Evolutionary conservation across 2,888 invertebrate genomes (phyloP).

Genomic region (Orthonevra nobilis): DNA sequence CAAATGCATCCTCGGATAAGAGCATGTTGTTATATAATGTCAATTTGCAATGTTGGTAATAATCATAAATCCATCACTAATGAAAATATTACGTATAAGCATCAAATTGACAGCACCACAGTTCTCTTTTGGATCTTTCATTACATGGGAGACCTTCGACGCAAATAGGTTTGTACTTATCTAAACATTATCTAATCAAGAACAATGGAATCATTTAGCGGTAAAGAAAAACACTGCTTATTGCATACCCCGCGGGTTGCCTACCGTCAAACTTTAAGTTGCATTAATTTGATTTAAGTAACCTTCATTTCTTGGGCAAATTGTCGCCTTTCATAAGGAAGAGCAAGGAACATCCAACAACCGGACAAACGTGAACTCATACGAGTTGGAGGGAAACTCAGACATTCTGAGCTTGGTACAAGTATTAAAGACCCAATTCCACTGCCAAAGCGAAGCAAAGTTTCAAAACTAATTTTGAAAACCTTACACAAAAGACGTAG

Average conservation of each 20-base stretch:
- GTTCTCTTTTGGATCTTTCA: too few species aligned
- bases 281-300: background rate
- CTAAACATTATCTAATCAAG: background rate
- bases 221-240: background rate
- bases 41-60: too few species aligned
- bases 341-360: background rate
- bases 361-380: background rate
- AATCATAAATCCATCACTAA: too few species aligned
- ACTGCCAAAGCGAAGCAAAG: background rate
- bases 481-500: background rate
- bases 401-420: background rate
- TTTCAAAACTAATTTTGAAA: background rate
- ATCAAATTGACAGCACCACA: too few species aligned
- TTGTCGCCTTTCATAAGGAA: background rate
- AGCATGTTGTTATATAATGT: too few species aligned
- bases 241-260: too few species aligned
- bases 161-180: too few species aligned
- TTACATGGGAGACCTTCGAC: too few species aligned
- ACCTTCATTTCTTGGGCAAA: background rate
- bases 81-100: too few species aligned
- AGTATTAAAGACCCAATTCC: background rate
- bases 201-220: background rate
- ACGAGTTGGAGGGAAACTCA: background rate
- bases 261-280: background rate
- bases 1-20: too few species aligned